phyloP scores from a whole-genome alignment of 2,888 invertebrate species.

The Trachelus iudaicus region DNA sequence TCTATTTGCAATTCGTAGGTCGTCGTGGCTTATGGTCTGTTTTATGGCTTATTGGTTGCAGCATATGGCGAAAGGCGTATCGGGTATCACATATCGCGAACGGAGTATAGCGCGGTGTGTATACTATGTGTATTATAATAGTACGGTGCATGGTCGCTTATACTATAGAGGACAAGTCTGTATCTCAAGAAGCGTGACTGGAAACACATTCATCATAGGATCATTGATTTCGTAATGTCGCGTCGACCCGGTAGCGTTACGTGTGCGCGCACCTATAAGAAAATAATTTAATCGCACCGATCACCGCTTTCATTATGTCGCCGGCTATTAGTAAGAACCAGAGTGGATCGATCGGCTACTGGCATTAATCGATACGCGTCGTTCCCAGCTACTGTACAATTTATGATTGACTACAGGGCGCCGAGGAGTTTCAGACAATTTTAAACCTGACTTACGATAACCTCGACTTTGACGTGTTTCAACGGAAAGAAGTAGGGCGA shows the following conservation, averaged over 20 bases:
- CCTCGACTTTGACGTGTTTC: not conserved
- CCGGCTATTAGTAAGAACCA: not conserved
- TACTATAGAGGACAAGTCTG: not conserved
- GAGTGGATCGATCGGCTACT: slow-evolving; percentile 22
- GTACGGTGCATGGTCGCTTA: not conserved
- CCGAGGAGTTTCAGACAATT: not conserved
- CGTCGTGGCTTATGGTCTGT: not conserved
- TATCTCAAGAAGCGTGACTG: slow-evolving; percentile 1
- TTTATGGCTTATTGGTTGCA: not conserved
- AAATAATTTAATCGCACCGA: slow-evolving; percentile 6
- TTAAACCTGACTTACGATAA: not conserved
- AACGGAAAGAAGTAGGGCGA: not conserved
- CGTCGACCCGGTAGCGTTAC: not conserved
- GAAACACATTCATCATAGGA: slow-evolving; percentile 16
- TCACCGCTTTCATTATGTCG: not conserved
- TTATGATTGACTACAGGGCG: not conserved
- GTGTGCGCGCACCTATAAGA: not conserved
- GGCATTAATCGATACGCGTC: slow-evolving; percentile 29
- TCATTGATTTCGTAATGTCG: not conserved
- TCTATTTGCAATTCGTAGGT: slow-evolving; percentile 3
- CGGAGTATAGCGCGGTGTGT: not conserved
- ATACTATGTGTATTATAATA: not conserved
- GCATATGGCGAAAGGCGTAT: not conserved
- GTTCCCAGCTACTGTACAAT: not conserved
- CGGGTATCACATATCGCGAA: not conserved